Conservation (phyloP, 2,797 vertebrate species). For the Pangasius larnaudii region DNA sequence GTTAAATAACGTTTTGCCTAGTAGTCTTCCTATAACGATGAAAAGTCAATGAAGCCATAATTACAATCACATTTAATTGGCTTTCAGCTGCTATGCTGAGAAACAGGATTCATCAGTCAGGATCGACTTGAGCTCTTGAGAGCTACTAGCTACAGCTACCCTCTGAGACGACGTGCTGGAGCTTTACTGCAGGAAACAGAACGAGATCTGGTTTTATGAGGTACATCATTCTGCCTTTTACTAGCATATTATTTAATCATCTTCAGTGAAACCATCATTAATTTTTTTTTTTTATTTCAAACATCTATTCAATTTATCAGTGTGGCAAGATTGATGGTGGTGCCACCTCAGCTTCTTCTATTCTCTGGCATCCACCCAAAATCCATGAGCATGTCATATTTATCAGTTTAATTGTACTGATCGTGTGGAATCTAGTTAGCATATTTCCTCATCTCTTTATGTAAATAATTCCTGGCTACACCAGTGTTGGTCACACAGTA, state of each 20-base stretch:
- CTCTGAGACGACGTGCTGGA: background rate
- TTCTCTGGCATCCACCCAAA: background rate
- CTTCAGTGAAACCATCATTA: background rate
- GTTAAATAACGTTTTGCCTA: background rate
- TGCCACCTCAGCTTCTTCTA: no score
- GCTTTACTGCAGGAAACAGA: background rate
- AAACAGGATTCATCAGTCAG: background rate
- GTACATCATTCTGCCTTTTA: background rate
- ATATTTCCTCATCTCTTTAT: constrained; percentile 8
- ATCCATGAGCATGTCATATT: no score
- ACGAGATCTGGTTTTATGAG: background rate
- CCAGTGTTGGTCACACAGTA: background rate
- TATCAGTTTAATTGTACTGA: background rate
- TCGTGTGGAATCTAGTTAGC: constrained; percentile 2
- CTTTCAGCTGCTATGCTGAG: background rate
- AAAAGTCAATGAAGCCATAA: background rate
- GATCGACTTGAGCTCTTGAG: no score
- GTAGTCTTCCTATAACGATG: background rate
- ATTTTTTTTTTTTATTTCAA: background rate
- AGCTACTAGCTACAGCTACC: no score
- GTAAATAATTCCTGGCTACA: background rate
- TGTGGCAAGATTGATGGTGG: background rate
- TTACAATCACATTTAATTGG: background rate
- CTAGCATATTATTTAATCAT: background rate
- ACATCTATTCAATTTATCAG: background rate